phyloP scores from a whole-genome alignment of 2,797 vertebrate species.

The Mormyrops attenuatus region DNA sequence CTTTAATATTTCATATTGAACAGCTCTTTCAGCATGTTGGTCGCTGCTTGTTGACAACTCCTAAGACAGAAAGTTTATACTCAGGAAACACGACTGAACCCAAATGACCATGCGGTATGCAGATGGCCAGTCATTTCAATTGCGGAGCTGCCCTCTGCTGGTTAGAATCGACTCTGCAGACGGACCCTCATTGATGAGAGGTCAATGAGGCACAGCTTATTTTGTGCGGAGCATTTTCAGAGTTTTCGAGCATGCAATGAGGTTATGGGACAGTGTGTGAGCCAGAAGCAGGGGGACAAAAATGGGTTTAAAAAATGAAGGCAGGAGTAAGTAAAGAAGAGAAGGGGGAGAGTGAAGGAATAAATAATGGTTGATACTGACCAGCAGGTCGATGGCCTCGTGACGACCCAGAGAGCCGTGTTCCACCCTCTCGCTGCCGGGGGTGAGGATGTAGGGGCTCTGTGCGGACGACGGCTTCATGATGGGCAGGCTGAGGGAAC shows the following conservation, averaged over 20 bases:
- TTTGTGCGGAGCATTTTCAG: neutral
- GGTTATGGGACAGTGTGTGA: neutral
- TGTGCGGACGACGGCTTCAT: slow-evolving; percentile 58
- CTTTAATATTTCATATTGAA: neutral
- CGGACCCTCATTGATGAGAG: neutral
- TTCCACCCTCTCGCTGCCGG: slow-evolving; percentile 49
- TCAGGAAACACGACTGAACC: neutral
- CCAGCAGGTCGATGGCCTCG: slow-evolving; percentile 60
- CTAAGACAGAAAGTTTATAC: neutral
- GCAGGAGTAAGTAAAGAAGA: neutral
- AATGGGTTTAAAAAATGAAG: neutral
- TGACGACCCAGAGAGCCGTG: slow-evolving; percentile 55
- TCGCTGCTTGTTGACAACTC: neutral
- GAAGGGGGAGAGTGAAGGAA: slow-evolving; percentile 22
- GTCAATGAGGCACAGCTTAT: neutral
- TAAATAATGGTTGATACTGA: slow-evolving; percentile 42
- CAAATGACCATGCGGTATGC: neutral
- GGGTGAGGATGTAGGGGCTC: slow-evolving; percentile 61
- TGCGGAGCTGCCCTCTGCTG: neutral
- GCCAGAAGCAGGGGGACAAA: neutral
- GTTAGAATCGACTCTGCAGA: neutral
- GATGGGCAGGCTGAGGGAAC: slow-evolving; percentile 76
- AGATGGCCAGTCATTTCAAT: neutral
- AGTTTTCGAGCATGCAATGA: neutral
- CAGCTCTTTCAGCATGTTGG: neutral